Percentiles rank a stretch among this genome's conserved stretches.
Conservation (phyloP, 2,113 vertebrate species). For the Addax nasomaculatus region DNA sequence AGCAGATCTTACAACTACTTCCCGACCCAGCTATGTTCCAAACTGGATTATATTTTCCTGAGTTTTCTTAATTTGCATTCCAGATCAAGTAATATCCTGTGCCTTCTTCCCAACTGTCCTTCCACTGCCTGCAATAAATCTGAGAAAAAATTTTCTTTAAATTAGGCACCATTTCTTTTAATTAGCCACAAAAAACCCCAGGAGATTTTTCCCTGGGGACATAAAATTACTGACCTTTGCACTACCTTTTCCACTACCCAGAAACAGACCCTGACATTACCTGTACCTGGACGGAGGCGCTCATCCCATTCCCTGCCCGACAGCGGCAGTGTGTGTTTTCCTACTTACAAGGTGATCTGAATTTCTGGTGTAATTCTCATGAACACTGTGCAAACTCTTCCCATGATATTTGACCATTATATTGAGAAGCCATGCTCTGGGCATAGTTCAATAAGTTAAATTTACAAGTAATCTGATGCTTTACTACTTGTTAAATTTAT, state of each 20-base stretch:
- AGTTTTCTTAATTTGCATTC: neutral
- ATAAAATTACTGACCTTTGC: neutral
- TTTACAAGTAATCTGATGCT: neutral
- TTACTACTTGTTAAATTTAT: conserved; percentile 42
- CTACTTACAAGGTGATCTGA: neutral
- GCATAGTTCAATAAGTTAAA: conserved; percentile 41
- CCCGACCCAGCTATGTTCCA: neutral
- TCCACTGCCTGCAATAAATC: neutral
- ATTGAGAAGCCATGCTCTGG: neutral
- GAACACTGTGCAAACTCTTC: neutral
- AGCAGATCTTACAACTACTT: neutral
- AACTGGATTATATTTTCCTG: neutral
- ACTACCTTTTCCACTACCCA: neutral
- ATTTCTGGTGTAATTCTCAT: neutral
- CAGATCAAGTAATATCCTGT: neutral
- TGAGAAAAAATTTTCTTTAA: neutral
- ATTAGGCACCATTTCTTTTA: neutral
- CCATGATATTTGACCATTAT: neutral
- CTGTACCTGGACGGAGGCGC: accelerated
- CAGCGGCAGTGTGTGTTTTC: neutral
- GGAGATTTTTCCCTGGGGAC: neutral
- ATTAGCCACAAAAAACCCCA: neutral
- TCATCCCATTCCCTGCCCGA: neutral
- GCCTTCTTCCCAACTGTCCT: neutral
- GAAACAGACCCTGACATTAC: neutral